Conservation (phyloP, 2,797 vertebrate genomes). For the Tokudaia muenninki region DNA sequence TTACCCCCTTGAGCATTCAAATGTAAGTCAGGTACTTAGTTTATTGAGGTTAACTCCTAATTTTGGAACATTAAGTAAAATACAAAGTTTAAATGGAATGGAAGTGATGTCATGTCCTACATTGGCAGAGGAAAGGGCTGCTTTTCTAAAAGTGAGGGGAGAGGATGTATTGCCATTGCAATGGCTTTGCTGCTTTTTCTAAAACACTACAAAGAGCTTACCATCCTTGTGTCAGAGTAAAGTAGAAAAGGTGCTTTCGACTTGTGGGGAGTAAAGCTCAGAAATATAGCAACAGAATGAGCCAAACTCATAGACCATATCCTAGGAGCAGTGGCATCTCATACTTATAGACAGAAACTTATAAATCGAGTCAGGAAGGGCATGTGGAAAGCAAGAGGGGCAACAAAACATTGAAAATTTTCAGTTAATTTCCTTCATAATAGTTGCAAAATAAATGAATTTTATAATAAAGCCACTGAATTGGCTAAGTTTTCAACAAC, state of each 20-base stretch:
- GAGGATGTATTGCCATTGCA: not conserved
- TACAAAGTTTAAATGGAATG: not conserved
- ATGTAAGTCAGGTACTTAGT: constrained; percentile 6
- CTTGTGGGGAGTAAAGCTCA: not conserved
- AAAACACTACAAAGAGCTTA: not conserved
- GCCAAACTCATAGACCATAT: not conserved
- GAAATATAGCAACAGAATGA: not conserved
- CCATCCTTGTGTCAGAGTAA: not conserved
- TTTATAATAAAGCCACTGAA: not conserved
- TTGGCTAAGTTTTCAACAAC: not conserved
- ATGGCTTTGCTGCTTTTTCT: not conserved
- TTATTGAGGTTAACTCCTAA: constrained; percentile 7
- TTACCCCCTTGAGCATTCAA: not conserved
- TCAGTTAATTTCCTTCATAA: not conserved
- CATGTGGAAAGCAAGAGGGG: too few species aligned
- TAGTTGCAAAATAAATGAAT: not conserved
- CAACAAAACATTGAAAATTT: not conserved
- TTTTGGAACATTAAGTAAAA: constrained; percentile 32
- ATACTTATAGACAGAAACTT: not conserved
- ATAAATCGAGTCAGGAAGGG: not conserved
- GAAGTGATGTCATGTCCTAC: not conserved
- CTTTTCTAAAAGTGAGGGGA: not conserved
- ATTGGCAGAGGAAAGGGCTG: not conserved
- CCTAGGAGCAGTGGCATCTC: not conserved
- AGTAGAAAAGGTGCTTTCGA: not conserved